Base-by-base conservation (phyloP, 2,113 vertebrate species). In the Anhinga anhinga region DNA sequence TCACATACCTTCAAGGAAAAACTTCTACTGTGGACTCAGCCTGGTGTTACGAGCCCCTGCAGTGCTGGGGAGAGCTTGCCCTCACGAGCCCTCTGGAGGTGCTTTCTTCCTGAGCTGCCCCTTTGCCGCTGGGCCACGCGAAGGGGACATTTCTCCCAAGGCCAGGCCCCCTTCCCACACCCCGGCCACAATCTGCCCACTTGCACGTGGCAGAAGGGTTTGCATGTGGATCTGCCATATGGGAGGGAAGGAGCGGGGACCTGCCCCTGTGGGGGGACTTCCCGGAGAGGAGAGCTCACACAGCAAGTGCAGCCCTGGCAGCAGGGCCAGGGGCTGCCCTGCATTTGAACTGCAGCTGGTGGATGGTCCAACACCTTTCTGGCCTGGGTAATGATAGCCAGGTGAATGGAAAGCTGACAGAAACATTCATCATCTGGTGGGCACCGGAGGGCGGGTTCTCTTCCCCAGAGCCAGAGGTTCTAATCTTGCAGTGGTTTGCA, bases 1-100 rank as follows among this genome's bases (percentile, higher is more conserved):
- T 69, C 49, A 44, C 15, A 56, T 18, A 38, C 12, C 44, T 80
- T 45, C 34, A 52, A 69, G 58, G 29, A 73, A 47, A 82, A 88
- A 23, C 13, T 34, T 61, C 61, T 15, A 13, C 80, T 38, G 29
- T 19, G 53, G 71, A 13, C 52, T 72, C 62, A 34, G 53, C 10
- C 2, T 0, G 22, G 23, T 32, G 22, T 29, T 45, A 30, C 0
- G 0, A 78, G 59, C 26, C 12, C 21, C 42, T 30, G 82, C 7
- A 1, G 15, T 62, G 79, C 66, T 63, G 38, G 44, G 70, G 17
- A 72, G 62, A 77, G 13, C 17, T 80, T 80, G 42, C 29, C 42
- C 70, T 63, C 74, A 18, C 5, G 59, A n/a, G 2, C n/a, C 32
- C 25, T 25, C 22, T 19, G 50, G 34, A 78, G 36, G 44, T 38